Evolutionary conservation across 2,888 invertebrate species (phyloP).

Genomic region (Leptopilina myrica): DNA sequence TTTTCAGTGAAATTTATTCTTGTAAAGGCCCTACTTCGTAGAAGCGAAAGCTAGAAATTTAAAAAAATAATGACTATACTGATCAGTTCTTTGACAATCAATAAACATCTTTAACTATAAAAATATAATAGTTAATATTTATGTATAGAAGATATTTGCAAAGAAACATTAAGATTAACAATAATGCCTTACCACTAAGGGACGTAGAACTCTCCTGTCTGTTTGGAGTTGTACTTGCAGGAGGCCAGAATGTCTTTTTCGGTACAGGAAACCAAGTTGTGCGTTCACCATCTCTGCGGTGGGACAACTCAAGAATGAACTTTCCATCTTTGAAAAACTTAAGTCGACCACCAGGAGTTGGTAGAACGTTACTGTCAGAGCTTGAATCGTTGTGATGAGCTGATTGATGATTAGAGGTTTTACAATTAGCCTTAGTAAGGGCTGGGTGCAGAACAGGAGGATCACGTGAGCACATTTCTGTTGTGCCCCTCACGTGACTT

Average conservation of each 20-base stretch:
- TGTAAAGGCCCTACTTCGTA: too few relatives aligned
- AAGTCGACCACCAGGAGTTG: conserved; percentile 84
- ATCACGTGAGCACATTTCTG: conserved; percentile 76
- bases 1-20: too few relatives aligned
- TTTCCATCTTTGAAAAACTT: conserved; percentile 94
- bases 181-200: conserved; percentile 84
- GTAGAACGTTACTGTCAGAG: conserved; percentile 67
- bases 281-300: conserved; percentile 87
- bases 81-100: too few relatives aligned
- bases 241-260: conserved; percentile 92
- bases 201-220: conserved; percentile 87
- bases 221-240: conserved; percentile 84
- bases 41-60: too few relatives aligned
- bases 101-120: too few relatives aligned
- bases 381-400: conserved; percentile 71
- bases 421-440: conserved; percentile 74
- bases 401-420: conserved; percentile 70
- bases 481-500: conserved; percentile 75
- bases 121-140: too few relatives aligned
- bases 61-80: too few relatives aligned
- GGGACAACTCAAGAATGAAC: conserved; percentile 90
- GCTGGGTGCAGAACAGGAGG: conserved; percentile 72
- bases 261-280: conserved; percentile 94
- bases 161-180: background rate
- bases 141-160: background rate